These are phyloP conservation scores for Caenorhabditis uteleia DNA, from an alignment of 2,888 invertebrate genomes.

Conservation along the genomic window DNA sequence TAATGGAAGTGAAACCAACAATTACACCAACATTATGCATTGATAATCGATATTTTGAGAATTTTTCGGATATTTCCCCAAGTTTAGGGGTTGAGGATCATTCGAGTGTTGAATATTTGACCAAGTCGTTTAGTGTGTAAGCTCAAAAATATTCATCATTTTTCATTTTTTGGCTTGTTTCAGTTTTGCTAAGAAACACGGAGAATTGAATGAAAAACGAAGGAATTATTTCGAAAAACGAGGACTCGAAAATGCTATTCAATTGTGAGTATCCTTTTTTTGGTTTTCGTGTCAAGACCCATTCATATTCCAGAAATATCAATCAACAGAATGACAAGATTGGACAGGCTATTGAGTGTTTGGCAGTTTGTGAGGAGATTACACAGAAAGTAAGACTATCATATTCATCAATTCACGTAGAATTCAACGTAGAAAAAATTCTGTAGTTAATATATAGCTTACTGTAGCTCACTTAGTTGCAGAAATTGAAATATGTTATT, in stretches of 20 bases:
- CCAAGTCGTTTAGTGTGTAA: conserved; percentile 15
- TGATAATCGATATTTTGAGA: conserved; percentile 23
- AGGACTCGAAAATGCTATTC: conserved; percentile 23
- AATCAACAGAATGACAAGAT: conserved; percentile 29
- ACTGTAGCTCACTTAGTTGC: too few species aligned
- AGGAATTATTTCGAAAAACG: conserved; percentile 34
- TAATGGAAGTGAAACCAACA: conserved; percentile 9
- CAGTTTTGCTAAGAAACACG: conserved; percentile 32
- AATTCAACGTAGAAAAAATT: background rate
- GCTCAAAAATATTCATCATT: conserved; percentile 5
- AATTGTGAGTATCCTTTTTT: conserved; percentile 9
- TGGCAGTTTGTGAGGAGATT: conserved; percentile 29
- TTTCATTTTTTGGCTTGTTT: conserved; percentile 2
- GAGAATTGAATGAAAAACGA: conserved; percentile 16
- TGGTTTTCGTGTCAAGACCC: background rate
- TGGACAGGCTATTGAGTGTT: conserved; percentile 27
- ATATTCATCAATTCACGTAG: background rate
- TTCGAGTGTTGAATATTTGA: conserved; percentile 25
- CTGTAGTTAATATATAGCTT: too few species aligned
- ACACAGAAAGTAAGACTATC: conserved; percentile 14
- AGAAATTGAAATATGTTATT: too few species aligned
- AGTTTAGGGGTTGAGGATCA: too few species aligned
- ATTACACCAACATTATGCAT: conserved; percentile 24
- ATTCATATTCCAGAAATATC: conserved; percentile 23
- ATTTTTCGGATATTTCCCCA: conserved; percentile 19